Base-by-base conservation (phyloP, 2,797 vertebrate species). In the Vipera ursinii region DNA sequence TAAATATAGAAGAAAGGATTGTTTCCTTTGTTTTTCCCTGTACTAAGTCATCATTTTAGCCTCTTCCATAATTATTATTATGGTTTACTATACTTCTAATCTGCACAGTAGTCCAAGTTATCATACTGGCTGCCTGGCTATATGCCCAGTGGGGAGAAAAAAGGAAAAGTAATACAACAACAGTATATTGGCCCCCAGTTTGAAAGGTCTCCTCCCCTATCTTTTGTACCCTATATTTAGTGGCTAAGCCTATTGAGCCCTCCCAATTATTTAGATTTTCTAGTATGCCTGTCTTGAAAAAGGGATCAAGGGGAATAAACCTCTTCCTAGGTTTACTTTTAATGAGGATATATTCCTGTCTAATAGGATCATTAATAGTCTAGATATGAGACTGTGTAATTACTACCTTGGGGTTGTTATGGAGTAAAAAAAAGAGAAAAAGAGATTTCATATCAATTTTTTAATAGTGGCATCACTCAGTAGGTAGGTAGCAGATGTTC, bases 351-450 rank as follows among this genome's bases (percentile, higher is more conserved):
- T 88, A 78, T 57, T 73, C 24, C 53, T 59, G 17, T 51, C 26
- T 88, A 92, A 92, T 88, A 92, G 55, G 65, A 73, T 73, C 26
- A 48, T 59, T 88, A 78, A 73, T 69, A 88, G 87, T 92, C 65
- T 32, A 57, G 28, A 32, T 88, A 92, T 51, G 65, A 92, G 48
- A 26, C 55, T 78, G 3, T 78, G 44, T 60, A 92, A 78, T 92
- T 88, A 32, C 51, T 28, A 91, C 15, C 51, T 57, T 73, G 28
- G 32, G 55, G 65, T 59, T 78, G 65, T n/a, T 82, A 60, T 59
- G 65, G 44, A 88, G 38, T 88, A 53, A 53, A 51, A 86, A 86
- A 60, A 56, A 56, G 51, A 89, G 8, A 65, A 82, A 90, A 91
- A 44, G 55, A 69, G 32, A 73, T 88, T 91, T 88, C 38, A 88